Base-by-base conservation (phyloP, 2,888 invertebrate species). In the Allygus modestus region DNA sequence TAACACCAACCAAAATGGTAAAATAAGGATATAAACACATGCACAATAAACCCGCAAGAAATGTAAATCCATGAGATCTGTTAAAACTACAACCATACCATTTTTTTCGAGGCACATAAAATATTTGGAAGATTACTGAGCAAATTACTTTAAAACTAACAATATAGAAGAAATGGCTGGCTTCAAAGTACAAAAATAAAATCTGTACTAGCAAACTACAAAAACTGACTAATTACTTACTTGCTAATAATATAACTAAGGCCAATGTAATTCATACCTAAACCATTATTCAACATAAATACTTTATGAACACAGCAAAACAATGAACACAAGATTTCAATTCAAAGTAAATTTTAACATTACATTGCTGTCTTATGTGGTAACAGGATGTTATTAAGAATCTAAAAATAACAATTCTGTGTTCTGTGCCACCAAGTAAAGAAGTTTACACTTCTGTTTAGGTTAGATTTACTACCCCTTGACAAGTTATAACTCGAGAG, bases 171-270 rank as follows among this genome's bases (percentile, higher is more conserved):
- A 58, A 58, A 58, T 7, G 2, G 17, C 65, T 65, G 17, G 12
- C 20, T 58, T 28, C 65, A 65, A 20, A 65, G 65, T 65, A 65
- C 12, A 65, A 65, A 65, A 65, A 65, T 65, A 65, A 1, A 65
- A 23, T 28, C 65, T 65, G 9, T n/a, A 5, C 17, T 65, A 65
- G 15, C 20, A 65, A 65, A 28, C 65, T 65, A 65, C 17, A 26
- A 23, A 58, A 23, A 58, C 20, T 2, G 23, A 58, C 2, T 2
- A 58, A 4, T 23, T 58, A 23, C 5, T 5, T 20, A 17, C 51
- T 15, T 51, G n/a, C 51, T 51, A 51, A 51, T 51, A 51, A 17
- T 37, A 51, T 15, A 23, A 4, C 54, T 54, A 54, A 54, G 54
- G 1, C 12, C 4, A 15, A 17, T 1, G 1, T 17, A 46, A 15